Base-by-base conservation (phyloP, 2,888 invertebrate genomes). In the Athalia rosae region DNA sequence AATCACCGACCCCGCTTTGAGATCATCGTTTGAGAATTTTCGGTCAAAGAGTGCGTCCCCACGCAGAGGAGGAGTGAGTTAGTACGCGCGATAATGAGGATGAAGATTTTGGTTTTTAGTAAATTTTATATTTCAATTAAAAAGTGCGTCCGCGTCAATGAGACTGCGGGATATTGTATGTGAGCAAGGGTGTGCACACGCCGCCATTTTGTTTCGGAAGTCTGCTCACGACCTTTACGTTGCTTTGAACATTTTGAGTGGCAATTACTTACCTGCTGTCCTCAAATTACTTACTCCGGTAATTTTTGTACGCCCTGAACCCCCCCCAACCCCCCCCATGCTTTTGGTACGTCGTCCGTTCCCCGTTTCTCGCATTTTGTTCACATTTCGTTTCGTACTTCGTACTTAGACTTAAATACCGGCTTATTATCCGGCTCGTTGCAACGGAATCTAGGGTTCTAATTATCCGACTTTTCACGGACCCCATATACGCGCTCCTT, bases 201-300 rank as follows among this genome's bases (percentile, higher is more conserved):
- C 28, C 28, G 28, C 28, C 28, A 28, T 28, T 28, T 28, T 28
- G 28, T 28, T 28, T 28, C 28, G 28, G 28, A 28, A 28, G 28
- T 28, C 28, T 28, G 28, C 28, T 28, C 9, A 4, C 47, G n/a
- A n/a, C 43, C 43, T 5, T n/a, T 3, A 4, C 28, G 28, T 77
- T 81, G 81, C 85, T 86, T 86, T 86, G 86, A 86, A 79, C 81
- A 79, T 82, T 85, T 81, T 81, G 82, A 87, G 86, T 86, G 87
- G 84, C 85, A 86, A 86, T 86, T 86, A 87, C 85, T 82, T 81
- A 79, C 81, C 79, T 28, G 28, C 81, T 82, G 82, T 84, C 84
- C 84, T 80, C 81, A 77, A 86, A 86, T 86, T 86, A 85, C 83
- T 85, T 83, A 84, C 85, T 84, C 80, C 81, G 81, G 82, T 85